Percentiles rank a stretch among this genome's conserved stretches.
Evolutionary conservation across 2,888 invertebrate species (phyloP).

Genomic region (Harpagoxenus sublaevis): DNA sequence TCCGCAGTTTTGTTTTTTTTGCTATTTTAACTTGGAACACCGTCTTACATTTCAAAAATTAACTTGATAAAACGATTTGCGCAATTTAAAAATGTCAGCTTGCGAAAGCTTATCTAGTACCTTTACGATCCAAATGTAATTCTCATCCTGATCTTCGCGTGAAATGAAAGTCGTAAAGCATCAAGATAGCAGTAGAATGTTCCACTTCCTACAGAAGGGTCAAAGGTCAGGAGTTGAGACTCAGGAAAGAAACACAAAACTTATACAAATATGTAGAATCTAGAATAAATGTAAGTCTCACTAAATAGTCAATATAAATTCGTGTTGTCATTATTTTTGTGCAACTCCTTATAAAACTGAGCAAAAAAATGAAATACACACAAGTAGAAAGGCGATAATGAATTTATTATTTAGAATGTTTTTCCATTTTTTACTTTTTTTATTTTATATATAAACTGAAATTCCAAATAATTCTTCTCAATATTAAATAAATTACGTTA

Average conservation of each 20-base stretch:
- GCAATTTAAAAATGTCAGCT: constrained; percentile 16
- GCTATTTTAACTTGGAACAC: background rate
- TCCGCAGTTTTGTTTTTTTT: background rate
- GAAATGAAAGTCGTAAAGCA: constrained; percentile 61
- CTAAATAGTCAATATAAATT: constrained; percentile 17
- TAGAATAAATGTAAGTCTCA: constrained; percentile 8
- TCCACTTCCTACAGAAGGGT: constrained; percentile 60
- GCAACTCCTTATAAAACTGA: constrained; percentile 11
- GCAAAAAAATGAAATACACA: background rate
- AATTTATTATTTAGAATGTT: background rate
- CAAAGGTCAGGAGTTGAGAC: constrained; percentile 71
- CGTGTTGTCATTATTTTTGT: constrained; percentile 12
- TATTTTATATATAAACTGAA: background rate
- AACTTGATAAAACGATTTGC: constrained; percentile 19
- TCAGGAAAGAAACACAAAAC: constrained; percentile 12
- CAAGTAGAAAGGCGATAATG: background rate
- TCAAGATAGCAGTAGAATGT: constrained; percentile 1
- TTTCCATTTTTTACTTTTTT: background rate
- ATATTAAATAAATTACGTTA: background rate
- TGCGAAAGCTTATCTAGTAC: background rate
- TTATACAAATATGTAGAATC: background rate
- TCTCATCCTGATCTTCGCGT: constrained; percentile 24
- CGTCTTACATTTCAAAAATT: background rate
- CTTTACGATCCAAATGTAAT: constrained; percentile 57
- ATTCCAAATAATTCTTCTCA: constrained; percentile 6